phyloP scores from a whole-genome alignment of 1,140 invertebrate species.

The Orchesella cincta region DNA sequence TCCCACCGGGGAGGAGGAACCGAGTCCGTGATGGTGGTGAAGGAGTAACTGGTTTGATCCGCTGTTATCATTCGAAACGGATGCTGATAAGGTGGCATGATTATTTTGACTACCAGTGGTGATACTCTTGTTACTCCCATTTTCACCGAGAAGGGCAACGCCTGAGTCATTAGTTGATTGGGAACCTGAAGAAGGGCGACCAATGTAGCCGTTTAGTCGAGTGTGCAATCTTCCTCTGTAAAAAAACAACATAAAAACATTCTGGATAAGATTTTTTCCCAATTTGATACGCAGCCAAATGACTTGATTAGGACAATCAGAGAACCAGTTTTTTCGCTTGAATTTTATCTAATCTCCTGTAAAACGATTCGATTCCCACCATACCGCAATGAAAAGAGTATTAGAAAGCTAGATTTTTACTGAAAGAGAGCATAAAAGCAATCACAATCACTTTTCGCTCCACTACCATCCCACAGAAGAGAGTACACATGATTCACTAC shows the following conservation, averaged over 20 bases:
- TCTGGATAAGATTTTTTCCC: no score
- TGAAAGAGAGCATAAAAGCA: background rate
- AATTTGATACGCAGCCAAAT: slow-evolving; percentile 13
- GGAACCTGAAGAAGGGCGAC: slow-evolving; percentile 46
- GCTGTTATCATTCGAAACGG: slow-evolving; percentile 20
- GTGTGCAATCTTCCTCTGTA: slow-evolving; percentile 43
- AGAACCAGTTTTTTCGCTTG: background rate
- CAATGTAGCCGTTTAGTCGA: slow-evolving; percentile 35
- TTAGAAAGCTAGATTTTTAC: background rate
- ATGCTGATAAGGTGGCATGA: slow-evolving; percentile 2
- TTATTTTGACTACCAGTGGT: background rate
- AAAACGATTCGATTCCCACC: background rate
- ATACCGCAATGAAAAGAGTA: background rate
- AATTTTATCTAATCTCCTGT: no score
- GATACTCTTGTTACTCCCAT: slow-evolving; percentile 40
- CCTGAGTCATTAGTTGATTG: slow-evolving; percentile 53
- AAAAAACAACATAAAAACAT: no score
- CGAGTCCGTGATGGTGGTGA: slow-evolving; percentile 37
- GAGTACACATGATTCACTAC: no score
- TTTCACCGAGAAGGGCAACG: slow-evolving; percentile 52
- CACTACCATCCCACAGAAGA: no score
- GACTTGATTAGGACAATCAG: background rate
- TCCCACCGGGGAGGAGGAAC: background rate
- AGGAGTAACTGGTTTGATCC: slow-evolving; percentile 36
- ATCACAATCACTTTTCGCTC: background rate